These are phyloP conservation scores for Lota lota DNA, from an alignment of 2,113 vertebrate genomes.

Conservation along the genomic window DNA sequence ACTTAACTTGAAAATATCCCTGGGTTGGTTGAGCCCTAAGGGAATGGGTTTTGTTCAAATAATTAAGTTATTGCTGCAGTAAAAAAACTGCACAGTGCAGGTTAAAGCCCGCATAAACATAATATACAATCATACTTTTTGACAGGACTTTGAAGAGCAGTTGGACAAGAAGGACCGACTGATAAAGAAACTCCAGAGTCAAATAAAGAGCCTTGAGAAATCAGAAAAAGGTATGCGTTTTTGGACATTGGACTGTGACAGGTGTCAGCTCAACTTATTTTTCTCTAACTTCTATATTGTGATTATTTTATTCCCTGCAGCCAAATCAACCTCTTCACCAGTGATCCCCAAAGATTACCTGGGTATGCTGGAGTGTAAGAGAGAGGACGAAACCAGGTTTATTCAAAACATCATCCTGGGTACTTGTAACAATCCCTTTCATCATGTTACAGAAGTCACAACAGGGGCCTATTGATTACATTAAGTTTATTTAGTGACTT, in stretches of 20 bases:
- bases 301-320: conserved; percentile 56
- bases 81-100: too few species aligned
- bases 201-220: conserved; percentile 84
- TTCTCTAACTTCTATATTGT: background rate
- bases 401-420: conserved; percentile 87
- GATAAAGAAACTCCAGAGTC: conserved; percentile 87
- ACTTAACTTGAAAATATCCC: too few species aligned
- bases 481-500: too few species aligned
- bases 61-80: too few species aligned
- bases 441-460: background rate
- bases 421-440: conserved; percentile 51
- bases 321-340: conserved; percentile 58
- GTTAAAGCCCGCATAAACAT: background rate
- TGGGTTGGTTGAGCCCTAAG: too few species aligned
- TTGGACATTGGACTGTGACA: background rate
- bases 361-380: conserved; percentile 92
- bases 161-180: conserved; percentile 87
- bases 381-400: conserved; percentile 84
- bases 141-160: conserved; percentile 92
- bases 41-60: too few species aligned
- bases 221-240: conserved; percentile 77
- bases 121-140: background rate
- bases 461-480: background rate
- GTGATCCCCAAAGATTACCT: conserved; percentile 79
- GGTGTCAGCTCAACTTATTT: background rate